Base-by-base conservation (phyloP, 2,113 vertebrate genomes). In the Isurus oxyrinchus region DNA sequence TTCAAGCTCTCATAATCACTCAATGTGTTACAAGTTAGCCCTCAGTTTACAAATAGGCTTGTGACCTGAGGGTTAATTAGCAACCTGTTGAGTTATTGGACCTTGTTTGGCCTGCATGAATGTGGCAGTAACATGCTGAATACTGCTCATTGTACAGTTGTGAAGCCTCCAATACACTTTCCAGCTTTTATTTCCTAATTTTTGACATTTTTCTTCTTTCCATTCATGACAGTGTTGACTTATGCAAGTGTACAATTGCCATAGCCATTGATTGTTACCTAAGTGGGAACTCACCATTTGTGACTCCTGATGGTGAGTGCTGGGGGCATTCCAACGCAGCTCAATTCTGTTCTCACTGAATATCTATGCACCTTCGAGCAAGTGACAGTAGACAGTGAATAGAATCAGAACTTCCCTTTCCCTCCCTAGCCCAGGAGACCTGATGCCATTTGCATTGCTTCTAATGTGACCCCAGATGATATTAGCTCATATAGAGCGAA, bases 11-110 rank as follows among this genome's bases (percentile, higher is more conserved):
- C 55, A 91, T 91, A 40, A 63, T 66, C 16, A 66, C 21, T 55
- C 94, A 53, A 19, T 72, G 94, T 63, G 59, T 63, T 63, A 23
- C n/a, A 94, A 40, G n/a, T 72, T 55, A 69, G 27, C 67, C 44
- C 67, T 55, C 61, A 14, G 11, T 14, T 95, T 95, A 95, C 49
- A 72, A 95, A 76, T 35, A 95, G 67, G 63, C 66, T 31, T 95
- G 66, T 95, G 94, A 95, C 94, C 94, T 27, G 49, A 76, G 27
- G 94, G 49, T 76, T 95, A 95, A 95, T 95, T 95, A 55, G 67
- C 23, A 95, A 95, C 94, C 44, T 95, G 94, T 19, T 69, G 66
- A 49, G 44, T 69, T 72, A 19, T 95, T 95, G 67, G 94, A 53
- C 49, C 44, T 55, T 95, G 10, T 55, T 72, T 95, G 67, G 49